phyloP scores from a whole-genome alignment of 2,113 vertebrate genomes.

The Apteryx owenii region DNA sequence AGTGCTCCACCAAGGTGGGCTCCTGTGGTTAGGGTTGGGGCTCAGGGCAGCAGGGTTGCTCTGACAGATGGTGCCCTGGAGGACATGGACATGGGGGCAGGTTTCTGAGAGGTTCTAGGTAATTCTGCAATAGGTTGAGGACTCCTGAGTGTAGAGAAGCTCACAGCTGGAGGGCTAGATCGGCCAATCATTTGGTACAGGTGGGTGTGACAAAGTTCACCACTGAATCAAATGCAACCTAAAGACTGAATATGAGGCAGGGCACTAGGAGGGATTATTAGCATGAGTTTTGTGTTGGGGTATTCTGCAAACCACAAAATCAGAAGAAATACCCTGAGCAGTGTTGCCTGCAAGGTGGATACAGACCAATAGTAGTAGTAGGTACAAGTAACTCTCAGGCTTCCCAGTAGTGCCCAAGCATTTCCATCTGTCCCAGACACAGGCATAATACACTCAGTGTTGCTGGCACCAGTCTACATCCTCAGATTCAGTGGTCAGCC shows the following conservation, averaged over 20 bases:
- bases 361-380: not conserved
- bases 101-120: not conserved
- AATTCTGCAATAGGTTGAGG: not conserved
- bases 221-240: not conserved
- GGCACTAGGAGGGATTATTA: not conserved
- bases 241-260: not conserved
- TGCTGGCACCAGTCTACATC: not conserved
- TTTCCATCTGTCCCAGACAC: not conserved
- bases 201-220: not conserved
- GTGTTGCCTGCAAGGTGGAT: not conserved
- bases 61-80: no score
- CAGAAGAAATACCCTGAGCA: not conserved
- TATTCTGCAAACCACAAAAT: not conserved
- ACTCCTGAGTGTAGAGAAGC: not conserved
- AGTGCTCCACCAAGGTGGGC: not conserved
- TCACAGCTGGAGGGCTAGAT: not conserved
- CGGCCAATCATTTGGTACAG: not conserved
- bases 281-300: not conserved
- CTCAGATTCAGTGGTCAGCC: not conserved
- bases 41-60: not conserved
- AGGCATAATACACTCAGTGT: not conserved
- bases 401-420: not conserved
- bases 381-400: not conserved
- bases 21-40: not conserved
- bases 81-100: not conserved